Evolutionary conservation across 2,888 invertebrate genomes (phyloP).

Genomic region (Electrophaes corylata): DNA sequence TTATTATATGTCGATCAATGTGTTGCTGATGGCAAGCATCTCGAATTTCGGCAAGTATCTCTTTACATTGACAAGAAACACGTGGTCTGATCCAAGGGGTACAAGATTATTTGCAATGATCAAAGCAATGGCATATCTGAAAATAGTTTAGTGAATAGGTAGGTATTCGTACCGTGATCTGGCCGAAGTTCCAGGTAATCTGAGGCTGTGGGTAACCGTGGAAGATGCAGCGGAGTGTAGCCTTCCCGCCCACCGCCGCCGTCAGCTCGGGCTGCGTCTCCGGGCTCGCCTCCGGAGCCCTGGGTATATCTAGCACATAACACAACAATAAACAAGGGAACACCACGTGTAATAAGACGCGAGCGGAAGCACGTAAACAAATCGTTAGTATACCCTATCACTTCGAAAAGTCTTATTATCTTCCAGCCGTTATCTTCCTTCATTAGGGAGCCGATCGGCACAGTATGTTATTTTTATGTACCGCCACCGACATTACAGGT

Average conservation of each 20-base stretch:
- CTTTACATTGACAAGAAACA: neutral
- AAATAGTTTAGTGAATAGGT: neutral
- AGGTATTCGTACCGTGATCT: slow-evolving; percentile 86
- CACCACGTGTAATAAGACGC: too few species aligned
- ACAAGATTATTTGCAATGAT: neutral
- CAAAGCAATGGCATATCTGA: neutral
- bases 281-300: slow-evolving; percentile 58
- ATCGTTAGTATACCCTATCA: too few species aligned
- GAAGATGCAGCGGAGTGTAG: slow-evolving; percentile 89
- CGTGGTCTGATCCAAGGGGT: too few species aligned
- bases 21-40: too few species aligned
- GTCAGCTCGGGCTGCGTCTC: slow-evolving; percentile 85
- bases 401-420: too few species aligned
- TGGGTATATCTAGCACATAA: slow-evolving; percentile 44
- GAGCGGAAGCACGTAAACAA: neutral
- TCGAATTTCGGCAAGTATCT: neutral
- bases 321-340: neutral
- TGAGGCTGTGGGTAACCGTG: slow-evolving; percentile 90
- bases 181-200: slow-evolving; percentile 90
- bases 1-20: too few species aligned
- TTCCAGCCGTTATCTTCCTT: too few species aligned
- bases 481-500: too few species aligned
- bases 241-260: slow-evolving; percentile 89
- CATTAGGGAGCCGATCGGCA: too few species aligned
- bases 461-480: too few species aligned